These are phyloP conservation scores for Erethizon dorsatum DNA, from an alignment of 2,797 vertebrate species.

Conservation along the genomic window DNA sequence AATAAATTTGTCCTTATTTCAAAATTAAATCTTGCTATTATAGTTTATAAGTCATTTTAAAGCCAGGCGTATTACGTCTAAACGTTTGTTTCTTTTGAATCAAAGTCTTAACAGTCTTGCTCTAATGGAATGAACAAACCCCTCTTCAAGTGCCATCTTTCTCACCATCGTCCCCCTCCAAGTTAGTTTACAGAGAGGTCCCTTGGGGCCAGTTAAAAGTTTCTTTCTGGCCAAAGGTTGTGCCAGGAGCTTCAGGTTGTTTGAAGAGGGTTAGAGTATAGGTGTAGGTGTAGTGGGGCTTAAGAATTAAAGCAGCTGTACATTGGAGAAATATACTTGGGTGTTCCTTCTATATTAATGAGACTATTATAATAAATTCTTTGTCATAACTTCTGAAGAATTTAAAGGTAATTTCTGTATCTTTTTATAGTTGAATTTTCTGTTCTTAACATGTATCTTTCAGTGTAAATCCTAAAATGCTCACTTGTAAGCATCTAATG, in stretches of 20 bases:
- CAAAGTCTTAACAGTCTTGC: not conserved
- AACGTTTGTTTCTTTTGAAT: not conserved
- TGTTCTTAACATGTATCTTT: not conserved
- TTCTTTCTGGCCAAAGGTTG: conserved; percentile 20
- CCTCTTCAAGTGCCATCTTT: not conserved
- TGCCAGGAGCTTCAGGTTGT: not conserved
- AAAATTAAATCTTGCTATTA: conserved; percentile 36
- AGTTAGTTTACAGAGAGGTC: not conserved
- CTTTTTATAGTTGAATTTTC: conserved; percentile 17
- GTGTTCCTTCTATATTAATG: conserved; percentile 21
- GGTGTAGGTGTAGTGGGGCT: not conserved
- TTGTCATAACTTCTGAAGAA: not conserved
- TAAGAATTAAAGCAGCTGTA: not conserved
- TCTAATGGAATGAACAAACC: not conserved
- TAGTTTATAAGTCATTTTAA: not conserved
- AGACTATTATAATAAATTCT: not conserved
- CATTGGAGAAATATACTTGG: not conserved
- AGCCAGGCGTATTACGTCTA: not conserved
- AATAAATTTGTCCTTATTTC: conserved; percentile 38
- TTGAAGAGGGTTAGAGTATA: not conserved
- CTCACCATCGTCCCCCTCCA: too few species aligned
- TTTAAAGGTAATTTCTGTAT: conserved; percentile 24
- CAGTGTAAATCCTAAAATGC: not conserved
- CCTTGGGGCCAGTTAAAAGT: conserved; percentile 9
- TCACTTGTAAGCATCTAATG: not conserved